Percentiles rank a stretch among this genome's conserved stretches.
Evolutionary conservation across 2,113 vertebrate species (phyloP).

Genomic region (Gorilla gorilla): DNA sequence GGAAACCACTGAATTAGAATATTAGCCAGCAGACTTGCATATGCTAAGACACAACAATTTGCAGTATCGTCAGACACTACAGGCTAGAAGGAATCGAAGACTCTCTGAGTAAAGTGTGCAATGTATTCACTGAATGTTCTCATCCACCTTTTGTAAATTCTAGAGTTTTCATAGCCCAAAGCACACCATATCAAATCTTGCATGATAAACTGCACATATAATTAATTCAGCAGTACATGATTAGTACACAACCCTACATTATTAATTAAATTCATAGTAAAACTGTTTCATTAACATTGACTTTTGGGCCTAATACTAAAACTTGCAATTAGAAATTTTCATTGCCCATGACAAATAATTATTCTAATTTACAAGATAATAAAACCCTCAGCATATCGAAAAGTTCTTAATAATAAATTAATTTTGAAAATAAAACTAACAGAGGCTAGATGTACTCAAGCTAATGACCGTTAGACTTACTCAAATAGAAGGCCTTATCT

Average conservation of each 20-base stretch:
- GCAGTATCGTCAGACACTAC: neutral
- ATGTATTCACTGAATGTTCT: neutral
- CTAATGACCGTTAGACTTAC: neutral
- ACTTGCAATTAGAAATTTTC: neutral
- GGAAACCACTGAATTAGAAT: neutral
- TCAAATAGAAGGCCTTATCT: constrained; percentile 25
- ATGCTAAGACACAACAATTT: neutral
- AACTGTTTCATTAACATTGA: constrained; percentile 31
- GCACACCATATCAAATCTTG: constrained; percentile 21
- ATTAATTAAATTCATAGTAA: constrained; percentile 52
- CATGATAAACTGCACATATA: neutral
- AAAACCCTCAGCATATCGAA: neutral
- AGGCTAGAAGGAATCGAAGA: neutral
- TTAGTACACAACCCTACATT: constrained; percentile 37
- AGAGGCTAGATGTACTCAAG: neutral
- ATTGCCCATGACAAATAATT: constrained; percentile 34
- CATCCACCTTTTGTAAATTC: neutral
- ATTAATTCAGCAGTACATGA: constrained; percentile 34
- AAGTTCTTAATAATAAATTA: constrained; percentile 33
- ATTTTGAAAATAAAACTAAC: constrained; percentile 53
- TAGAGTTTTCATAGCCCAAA: constrained; percentile 12
- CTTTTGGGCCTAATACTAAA: constrained; percentile 5
- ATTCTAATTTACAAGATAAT: constrained; percentile 27
- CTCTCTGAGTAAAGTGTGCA: neutral
- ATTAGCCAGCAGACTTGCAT: neutral